phyloP scores from a whole-genome alignment of 35 echinoderm and acorn worm genomes.

The Amphiura filiformis region DNA sequence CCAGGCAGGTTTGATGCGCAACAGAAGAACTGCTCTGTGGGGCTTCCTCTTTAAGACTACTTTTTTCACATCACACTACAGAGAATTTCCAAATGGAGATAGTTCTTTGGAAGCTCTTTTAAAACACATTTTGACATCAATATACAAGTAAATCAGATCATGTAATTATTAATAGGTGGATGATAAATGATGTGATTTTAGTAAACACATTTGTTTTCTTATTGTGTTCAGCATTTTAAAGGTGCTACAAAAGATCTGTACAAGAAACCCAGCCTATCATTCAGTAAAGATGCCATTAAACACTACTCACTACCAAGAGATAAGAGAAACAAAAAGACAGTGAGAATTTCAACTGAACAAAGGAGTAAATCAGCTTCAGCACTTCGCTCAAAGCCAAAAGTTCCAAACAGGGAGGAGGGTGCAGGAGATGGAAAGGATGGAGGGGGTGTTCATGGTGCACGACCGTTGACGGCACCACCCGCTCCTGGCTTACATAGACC shows the following conservation, averaged over 20 bases:
- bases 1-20: too few relatives aligned
- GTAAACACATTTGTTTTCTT: too few relatives aligned
- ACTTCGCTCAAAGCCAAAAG: neutral
- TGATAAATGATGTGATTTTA: too few relatives aligned
- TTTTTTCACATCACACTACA: too few relatives aligned
- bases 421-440: neutral
- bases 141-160: too few relatives aligned
- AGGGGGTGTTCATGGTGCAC: neutral
- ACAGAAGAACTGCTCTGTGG: too few relatives aligned
- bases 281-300: slow-evolving; percentile 72
- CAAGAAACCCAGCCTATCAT: slow-evolving; percentile 62
- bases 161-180: too few relatives aligned
- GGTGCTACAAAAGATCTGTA: slow-evolving; percentile 60
- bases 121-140: too few relatives aligned
- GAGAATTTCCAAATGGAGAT: too few relatives aligned
- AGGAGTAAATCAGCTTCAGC: neutral
- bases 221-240: slow-evolving; percentile 64
- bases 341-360: slow-evolving; percentile 18
- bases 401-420: neutral
- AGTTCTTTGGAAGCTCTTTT: too few relatives aligned
- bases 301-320: slow-evolving; percentile 63
- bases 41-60: too few relatives aligned
- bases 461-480: slow-evolving; percentile 73
- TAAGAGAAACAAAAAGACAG: slow-evolving; percentile 49
- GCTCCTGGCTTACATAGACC: slow-evolving; percentile 67